Conservation (phyloP, 2,113 vertebrate species). For the Phasianus colchicus region DNA sequence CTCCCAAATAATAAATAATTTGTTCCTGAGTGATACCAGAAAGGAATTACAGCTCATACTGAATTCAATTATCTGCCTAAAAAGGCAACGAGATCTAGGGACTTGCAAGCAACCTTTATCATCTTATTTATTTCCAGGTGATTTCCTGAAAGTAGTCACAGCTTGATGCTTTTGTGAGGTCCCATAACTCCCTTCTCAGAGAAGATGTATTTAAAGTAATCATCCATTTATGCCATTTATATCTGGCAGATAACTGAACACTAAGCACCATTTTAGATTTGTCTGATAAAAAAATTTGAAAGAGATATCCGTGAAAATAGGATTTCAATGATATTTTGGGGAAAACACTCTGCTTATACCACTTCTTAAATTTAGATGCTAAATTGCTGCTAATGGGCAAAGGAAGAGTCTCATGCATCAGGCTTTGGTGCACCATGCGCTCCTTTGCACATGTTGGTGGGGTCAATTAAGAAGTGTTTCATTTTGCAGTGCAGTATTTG, state of each 20-base stretch:
- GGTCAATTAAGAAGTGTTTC: background rate
- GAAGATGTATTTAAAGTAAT: slow-evolving; percentile 80
- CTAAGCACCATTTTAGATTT: slow-evolving; percentile 70
- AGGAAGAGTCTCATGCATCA: slow-evolving; percentile 7
- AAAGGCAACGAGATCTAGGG: slow-evolving; percentile 52
- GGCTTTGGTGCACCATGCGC: background rate
- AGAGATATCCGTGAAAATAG: slow-evolving; percentile 72
- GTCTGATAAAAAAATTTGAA: slow-evolving; percentile 66
- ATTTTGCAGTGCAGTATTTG: background rate
- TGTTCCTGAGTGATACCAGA: slow-evolving; percentile 16
- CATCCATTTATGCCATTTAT: slow-evolving; percentile 82
- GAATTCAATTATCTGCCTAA: slow-evolving; percentile 66
- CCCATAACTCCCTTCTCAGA: slow-evolving; percentile 75
- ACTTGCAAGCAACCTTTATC: slow-evolving; percentile 71
- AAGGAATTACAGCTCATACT: slow-evolving; percentile 38
- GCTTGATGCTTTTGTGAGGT: slow-evolving; percentile 77
- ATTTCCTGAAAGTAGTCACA: slow-evolving; percentile 77
- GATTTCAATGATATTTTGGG: slow-evolving; percentile 77
- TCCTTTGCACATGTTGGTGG: background rate
- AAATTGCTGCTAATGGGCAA: slow-evolving; percentile 48
- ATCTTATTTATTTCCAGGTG: slow-evolving; percentile 79
- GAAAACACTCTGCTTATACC: slow-evolving; percentile 70
- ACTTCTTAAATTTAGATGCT: slow-evolving; percentile 60
- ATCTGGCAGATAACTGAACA: slow-evolving; percentile 74
- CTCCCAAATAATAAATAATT: slow-evolving; percentile 44